Evolutionary conservation across 2,113 vertebrate species (phyloP), one percentile per base, ranked within the genome.

Genomic region (Sapajus apella): DNA sequence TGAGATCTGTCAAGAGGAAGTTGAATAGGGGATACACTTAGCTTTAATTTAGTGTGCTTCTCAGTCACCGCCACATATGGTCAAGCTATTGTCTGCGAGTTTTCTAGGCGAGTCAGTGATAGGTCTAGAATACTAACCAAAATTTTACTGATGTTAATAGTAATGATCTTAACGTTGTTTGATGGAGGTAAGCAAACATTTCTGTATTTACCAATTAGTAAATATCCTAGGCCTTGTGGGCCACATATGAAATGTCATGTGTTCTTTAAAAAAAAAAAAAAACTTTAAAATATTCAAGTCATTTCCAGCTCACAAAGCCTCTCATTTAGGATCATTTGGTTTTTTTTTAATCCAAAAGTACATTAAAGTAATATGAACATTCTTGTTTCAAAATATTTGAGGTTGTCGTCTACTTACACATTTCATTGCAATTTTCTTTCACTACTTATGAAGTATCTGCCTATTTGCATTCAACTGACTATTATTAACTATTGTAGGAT

Each of bases 61-160:
- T 1, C 1, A 43, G 43, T 20, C 23, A 72, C 2, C 13, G 27
- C 1, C 0, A 50, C 30, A 30, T 13, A 18, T 1, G 5, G 0
- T 43, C 32, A 50, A 68, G 35, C 82, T 32, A 14, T 32, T 47
- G 18, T 16, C 14, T 35, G 11, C 30, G 56, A 27, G 12, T 56
- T 50, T 68, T 70, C 14, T 40, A 77, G 11, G 8, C 32, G 23
- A 66, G 6, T 27, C 6, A 37, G 5, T 40, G 3, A 27, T 32
- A 55, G 32, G 3, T 21, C 30, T 92, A 32, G 43, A 64, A 35
- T 27, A 58, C 32, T 27, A 58, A 50, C 7, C 0, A 17, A 17
- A 7, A 3, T 6, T 70, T 95, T 55, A 66, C 23, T 17, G 4
- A 37, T 17, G 30, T 80, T n/a, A 66, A 64, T 2, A 55, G 10